Evolutionary conservation across 2,113 vertebrate species (phyloP).

Genomic region (Columbina picui): DNA sequence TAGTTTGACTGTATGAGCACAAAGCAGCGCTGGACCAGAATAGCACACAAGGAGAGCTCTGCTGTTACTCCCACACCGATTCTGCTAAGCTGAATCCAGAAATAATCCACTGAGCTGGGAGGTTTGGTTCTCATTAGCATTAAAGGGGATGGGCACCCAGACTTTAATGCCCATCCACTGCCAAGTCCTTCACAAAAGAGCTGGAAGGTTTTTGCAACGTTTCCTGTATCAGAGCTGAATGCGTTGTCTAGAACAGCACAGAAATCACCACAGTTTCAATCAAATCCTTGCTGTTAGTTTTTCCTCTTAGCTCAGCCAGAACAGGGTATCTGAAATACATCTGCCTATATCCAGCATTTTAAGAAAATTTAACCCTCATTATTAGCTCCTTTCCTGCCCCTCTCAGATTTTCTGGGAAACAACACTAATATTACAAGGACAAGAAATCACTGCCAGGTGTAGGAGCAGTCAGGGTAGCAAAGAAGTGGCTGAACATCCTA

Average conservation of each 20-base stretch:
- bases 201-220: not conserved
- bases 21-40: not conserved
- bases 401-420: not conserved
- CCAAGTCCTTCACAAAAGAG: not conserved
- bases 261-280: accelerated
- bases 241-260: not conserved
- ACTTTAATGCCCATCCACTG: not conserved
- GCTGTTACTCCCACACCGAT: not conserved
- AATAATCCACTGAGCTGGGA: not conserved
- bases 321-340: not conserved
- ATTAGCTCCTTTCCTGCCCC: not conserved
- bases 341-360: not conserved
- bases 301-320: not conserved
- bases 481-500: not conserved
- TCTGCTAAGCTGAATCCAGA: not conserved
- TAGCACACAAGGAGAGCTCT: not conserved
- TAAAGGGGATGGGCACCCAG: not conserved
- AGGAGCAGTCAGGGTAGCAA: not conserved
- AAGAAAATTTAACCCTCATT: not conserved
- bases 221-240: not conserved
- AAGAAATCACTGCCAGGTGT: not conserved
- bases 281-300: not conserved
- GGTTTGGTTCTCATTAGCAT: not conserved
- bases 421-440: not conserved
- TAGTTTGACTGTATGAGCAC: not conserved